Conservation (phyloP, 2,888 invertebrate genomes). For the Torymus texanus region DNA sequence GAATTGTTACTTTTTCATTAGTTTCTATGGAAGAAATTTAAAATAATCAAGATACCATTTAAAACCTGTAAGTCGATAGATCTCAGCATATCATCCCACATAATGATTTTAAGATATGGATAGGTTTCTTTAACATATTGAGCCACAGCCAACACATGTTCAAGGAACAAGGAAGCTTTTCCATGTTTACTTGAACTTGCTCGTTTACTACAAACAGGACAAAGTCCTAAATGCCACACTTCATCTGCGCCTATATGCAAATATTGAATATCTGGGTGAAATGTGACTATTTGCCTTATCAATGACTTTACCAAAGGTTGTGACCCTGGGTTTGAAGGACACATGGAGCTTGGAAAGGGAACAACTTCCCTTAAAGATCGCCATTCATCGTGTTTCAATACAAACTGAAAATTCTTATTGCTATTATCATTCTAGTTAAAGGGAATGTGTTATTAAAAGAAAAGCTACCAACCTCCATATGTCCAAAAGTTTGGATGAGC, state of each 20-base stretch:
- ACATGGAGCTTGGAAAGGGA: conserved; percentile 83
- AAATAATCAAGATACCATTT: conserved; percentile 74
- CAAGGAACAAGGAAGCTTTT: conserved; percentile 80
- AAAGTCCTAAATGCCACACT: conserved; percentile 85
- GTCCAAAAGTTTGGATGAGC: conserved; percentile 91
- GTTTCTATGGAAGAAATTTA: conserved; percentile 8
- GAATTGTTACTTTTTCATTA: conserved; percentile 44
- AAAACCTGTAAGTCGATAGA: conserved; percentile 77
- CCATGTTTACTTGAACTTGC: conserved; percentile 76
- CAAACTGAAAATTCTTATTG: conserved; percentile 76
- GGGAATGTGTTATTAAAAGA: background rate
- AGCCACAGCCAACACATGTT: conserved; percentile 81
- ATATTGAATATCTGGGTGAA: conserved; percentile 81
- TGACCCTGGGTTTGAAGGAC: conserved; percentile 82
- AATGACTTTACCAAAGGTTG: conserved; percentile 80
- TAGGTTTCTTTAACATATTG: conserved; percentile 79
- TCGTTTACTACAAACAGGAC: conserved; percentile 78
- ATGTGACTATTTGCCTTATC: conserved; percentile 83
- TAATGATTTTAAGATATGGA: conserved; percentile 81
- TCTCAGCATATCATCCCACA: conserved; percentile 94
- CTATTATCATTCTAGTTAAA: no score
- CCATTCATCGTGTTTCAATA: conserved; percentile 84
- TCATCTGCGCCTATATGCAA: conserved; percentile 91
- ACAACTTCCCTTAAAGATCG: conserved; percentile 81
- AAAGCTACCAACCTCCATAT: conserved; percentile 80